phyloP scores from a whole-genome alignment of 2,888 invertebrate species.

The Chymomyza caudatula region DNA sequence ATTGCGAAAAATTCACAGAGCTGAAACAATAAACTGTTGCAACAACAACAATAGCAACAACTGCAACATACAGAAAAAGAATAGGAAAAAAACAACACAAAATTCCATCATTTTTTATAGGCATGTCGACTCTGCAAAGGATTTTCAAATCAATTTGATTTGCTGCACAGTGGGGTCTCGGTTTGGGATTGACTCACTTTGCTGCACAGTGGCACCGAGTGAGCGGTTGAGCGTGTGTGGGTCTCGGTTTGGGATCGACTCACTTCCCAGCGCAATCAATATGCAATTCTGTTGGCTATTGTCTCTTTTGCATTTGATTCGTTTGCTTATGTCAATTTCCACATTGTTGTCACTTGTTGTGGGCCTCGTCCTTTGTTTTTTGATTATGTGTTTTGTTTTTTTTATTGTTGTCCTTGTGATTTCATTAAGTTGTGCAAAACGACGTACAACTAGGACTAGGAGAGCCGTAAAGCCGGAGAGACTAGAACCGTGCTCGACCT shows the following conservation, averaged over 20 bases:
- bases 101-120: constrained; percentile 14
- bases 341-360: constrained; percentile 30
- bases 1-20: constrained; percentile 51
- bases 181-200: constrained; percentile 19
- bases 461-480: neutral
- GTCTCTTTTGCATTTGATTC: constrained; percentile 55
- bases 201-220: constrained; percentile 29
- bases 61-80: neutral
- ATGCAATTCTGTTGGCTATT: constrained; percentile 54
- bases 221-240: neutral
- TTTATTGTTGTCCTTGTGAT: neutral
- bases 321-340: constrained; percentile 66
- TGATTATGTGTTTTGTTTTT: neutral
- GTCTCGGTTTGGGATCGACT: constrained; percentile 18
- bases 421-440: neutral
- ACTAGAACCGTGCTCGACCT: neutral
- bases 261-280: constrained; percentile 46
- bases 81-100: neutral
- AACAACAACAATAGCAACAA: neutral
- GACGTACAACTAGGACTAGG: neutral
- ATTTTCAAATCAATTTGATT: constrained; percentile 66
- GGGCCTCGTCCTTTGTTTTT: neutral
- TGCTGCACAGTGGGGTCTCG: constrained; percentile 27
- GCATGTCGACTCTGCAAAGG: constrained; percentile 45
- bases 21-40: constrained; percentile 6